Base-by-base conservation (phyloP, 2,113 vertebrate genomes). In the Indicator indicator region DNA sequence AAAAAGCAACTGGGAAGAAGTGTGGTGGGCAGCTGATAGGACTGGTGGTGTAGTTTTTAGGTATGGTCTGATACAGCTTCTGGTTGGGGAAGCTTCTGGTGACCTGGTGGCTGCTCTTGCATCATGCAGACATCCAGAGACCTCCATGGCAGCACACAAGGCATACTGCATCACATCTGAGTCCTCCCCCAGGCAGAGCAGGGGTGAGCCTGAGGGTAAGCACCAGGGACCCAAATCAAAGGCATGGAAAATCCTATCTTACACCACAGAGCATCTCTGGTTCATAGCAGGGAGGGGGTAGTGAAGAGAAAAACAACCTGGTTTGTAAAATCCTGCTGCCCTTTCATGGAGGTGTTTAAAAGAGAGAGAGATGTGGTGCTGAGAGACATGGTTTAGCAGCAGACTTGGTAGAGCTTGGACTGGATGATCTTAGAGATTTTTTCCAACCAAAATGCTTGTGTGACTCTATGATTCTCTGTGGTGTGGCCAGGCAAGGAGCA, bases 401-500 rank as follows among this genome's bases (percentile, higher is more conserved):
- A 52, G 23, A 26, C 23, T 13, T 52, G 50, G 23, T 26, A 52
- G 50, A 52, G 23, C 50, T 24, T 7, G 50, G 23, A 13, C 50
- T 52, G 50, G 23, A 52, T 52, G 50, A 24, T 52, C 50, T 52
- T 52, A 52, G 50, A 52, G 50, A 23, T 24, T 52, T 52, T 52
- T 52, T 52, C 11, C 50, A 52, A 26, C 50, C 50, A 26, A 26
- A 52, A 52, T 24, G 50, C 50, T 52, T 52, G 50, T 52, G 12
- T 12, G 23, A 24, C 23, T 52, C 50, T 26, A 52, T 24, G 11
- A 52, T 19, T 56, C 30, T 69, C 58, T 19, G 8, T 30, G 44
- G 20, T 11, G 42, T 0, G 0, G 24, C 4, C 16, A 54, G 38
- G 40, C 14, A n/a, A 62, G 58, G 60, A 74, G 16, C 26, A 2